Percentiles rank a stretch among this genome's conserved stretches.
Conservation (phyloP, 1,140 invertebrate species). For the Antheraea pernyi region DNA sequence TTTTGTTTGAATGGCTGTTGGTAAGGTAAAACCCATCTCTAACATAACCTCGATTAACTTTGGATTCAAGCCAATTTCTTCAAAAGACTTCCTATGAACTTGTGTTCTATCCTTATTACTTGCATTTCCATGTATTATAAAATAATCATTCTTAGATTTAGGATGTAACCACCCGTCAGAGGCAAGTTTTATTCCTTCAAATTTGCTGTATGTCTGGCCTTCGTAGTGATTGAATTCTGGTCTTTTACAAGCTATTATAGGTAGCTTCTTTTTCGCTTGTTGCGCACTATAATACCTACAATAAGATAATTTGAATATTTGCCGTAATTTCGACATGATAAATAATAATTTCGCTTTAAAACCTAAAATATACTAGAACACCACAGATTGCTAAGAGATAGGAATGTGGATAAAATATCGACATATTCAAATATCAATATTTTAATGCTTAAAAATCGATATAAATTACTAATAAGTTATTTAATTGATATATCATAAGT, state of each 20-base stretch:
- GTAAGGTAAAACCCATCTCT: constrained; percentile 76
- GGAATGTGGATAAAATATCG: too few species aligned
- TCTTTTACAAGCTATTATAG: constrained; percentile 85
- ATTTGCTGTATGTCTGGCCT: constrained; percentile 83
- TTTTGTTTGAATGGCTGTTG: constrained; percentile 85
- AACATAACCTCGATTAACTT: constrained; percentile 81
- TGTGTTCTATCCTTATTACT: constrained; percentile 61
- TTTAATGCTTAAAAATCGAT: too few species aligned
- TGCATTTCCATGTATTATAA: constrained; percentile 83
- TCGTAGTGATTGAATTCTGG: constrained; percentile 85
- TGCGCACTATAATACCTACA: constrained; percentile 60
- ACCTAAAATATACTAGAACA: too few species aligned
- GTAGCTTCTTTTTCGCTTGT: constrained; percentile 60
- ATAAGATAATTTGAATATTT: constrained; percentile 48
- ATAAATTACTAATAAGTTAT: too few species aligned
- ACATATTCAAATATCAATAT: too few species aligned
- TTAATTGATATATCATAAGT: too few species aligned
- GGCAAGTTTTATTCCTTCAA: constrained; percentile 85
- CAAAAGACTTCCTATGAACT: constrained; percentile 72
- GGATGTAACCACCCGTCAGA: constrained; percentile 89
- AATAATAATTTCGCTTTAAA: background rate
- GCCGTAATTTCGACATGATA: constrained; percentile 58
- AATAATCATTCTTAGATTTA: constrained; percentile 88
- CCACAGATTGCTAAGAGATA: too few species aligned
- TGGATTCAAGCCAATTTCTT: constrained; percentile 77